Evolutionary conservation across 1,140 invertebrate species (phyloP).

Genomic region (Sitobion miscanthi): DNA sequence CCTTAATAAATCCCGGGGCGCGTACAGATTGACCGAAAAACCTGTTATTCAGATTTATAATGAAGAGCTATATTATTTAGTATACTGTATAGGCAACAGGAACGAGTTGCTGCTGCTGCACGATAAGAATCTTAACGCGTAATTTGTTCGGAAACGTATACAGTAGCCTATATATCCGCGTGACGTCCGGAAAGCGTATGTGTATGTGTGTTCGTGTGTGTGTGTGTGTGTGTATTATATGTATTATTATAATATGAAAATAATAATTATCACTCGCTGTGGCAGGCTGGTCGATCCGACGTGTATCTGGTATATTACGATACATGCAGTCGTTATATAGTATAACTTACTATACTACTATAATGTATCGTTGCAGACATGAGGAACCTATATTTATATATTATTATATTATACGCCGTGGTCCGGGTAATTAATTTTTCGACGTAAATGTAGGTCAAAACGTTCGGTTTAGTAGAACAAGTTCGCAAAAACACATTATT

Average conservation of each 20-base stretch:
- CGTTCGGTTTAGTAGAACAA: not conserved
- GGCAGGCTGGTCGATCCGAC: not conserved
- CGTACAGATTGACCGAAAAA: not conserved
- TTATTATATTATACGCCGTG: not conserved
- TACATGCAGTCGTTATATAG: not conserved
- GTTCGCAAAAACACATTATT: not conserved
- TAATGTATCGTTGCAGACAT: not conserved
- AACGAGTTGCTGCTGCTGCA: not conserved
- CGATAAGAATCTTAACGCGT: slow-evolving; percentile 9
- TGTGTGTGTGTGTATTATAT: not conserved
- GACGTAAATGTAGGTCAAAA: not conserved
- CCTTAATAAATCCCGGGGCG: not conserved
- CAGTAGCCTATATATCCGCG: not conserved
- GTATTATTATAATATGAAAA: not conserved
- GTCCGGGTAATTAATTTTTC: slow-evolving; percentile 6
- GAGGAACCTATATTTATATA: not conserved
- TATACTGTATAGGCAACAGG: not conserved
- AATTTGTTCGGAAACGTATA: slow-evolving; percentile 34
- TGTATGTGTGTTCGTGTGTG: not conserved
- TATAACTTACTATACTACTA: not conserved
- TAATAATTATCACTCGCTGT: not conserved
- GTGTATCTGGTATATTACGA: not conserved
- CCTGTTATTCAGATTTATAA: slow-evolving; percentile 21
- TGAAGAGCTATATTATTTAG: not conserved
- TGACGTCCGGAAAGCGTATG: not conserved